Conservation (phyloP, 2,113 vertebrate genomes). For the Cheirogaleus medius region DNA sequence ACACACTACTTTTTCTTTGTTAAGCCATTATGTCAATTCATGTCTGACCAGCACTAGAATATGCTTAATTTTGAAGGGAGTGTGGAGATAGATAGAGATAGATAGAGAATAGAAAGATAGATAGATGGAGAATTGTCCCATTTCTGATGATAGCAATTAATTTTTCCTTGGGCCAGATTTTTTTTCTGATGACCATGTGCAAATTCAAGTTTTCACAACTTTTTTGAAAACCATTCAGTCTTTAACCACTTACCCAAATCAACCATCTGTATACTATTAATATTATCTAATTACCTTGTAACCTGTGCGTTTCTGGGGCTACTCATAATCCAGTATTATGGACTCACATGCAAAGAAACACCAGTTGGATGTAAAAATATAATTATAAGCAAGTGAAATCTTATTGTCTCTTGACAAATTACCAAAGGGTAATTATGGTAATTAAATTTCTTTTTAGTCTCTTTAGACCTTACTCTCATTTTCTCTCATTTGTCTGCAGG, state of each 20-base stretch:
- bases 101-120: too few relatives aligned
- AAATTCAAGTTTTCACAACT: background rate
- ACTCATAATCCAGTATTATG: background rate
- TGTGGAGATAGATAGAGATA: too few relatives aligned
- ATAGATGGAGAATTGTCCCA: background rate
- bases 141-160: background rate
- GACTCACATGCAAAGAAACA: constrained; percentile 18
- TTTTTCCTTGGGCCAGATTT: background rate
- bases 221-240: background rate
- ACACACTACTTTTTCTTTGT: background rate
- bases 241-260: background rate
- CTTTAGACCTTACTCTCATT: background rate
- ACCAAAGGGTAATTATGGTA: background rate
- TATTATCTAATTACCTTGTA: background rate
- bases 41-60: background rate
- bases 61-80: background rate
- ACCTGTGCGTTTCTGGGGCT: background rate
- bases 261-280: background rate
- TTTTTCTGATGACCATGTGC: background rate
- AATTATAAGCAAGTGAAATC: constrained; percentile 42
- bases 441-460: background rate
- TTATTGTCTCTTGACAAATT: constrained; percentile 27
- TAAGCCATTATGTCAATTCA: background rate
- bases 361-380: background rate
- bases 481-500: background rate